Base-by-base conservation (phyloP, 2,888 invertebrate genomes). In the Drosophila nigricruria region DNA sequence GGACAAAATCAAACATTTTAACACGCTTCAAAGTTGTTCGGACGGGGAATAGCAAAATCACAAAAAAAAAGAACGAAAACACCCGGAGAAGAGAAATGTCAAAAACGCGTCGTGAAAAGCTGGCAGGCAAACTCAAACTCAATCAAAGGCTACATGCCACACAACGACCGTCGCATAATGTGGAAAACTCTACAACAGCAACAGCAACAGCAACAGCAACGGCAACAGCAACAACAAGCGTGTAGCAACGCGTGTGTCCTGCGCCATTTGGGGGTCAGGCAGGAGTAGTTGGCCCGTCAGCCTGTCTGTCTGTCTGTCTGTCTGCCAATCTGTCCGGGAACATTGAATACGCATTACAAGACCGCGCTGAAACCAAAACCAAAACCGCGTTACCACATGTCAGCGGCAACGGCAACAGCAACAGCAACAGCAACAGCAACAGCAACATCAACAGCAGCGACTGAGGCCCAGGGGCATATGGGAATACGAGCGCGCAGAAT, bases 261-360 rank as follows among this genome's bases (percentile, higher is more conserved):
- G 88, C 71, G 52, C 53, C 72, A 69, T 78, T 76, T 89, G 84
- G 82, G 88, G 89, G 82, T 88, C 86, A 86, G 68, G 73, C 66
- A 59, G 65, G 69, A 71, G 81, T 63, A 73, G 77, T 76, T 69
- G 43, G 69, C 60, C 60, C 61, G 66, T 69, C 71, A 58, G 74
- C 42, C 60, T 23, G 68, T 69, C 71, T 67, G 73, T 60, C 73
- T 83, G 89, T 78, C 89, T 5, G 61, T 66, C 72, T 34, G 69
- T 67, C 72, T 68, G 75, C 68, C 71, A 69, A 65, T 61, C 73
- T 83, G 83, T 78, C 89, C 75, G 76, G 76, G 74, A 90, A 90
- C 90, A 86, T 86, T 86, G 86, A 90, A 86, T 86, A 90, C 86
- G 86, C 86, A 86, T 86, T 86, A 86, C 90, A 90, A 90, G 90